Evolutionary conservation across 2,888 invertebrate species (phyloP).

Genomic region (Saturnia japonica): DNA sequence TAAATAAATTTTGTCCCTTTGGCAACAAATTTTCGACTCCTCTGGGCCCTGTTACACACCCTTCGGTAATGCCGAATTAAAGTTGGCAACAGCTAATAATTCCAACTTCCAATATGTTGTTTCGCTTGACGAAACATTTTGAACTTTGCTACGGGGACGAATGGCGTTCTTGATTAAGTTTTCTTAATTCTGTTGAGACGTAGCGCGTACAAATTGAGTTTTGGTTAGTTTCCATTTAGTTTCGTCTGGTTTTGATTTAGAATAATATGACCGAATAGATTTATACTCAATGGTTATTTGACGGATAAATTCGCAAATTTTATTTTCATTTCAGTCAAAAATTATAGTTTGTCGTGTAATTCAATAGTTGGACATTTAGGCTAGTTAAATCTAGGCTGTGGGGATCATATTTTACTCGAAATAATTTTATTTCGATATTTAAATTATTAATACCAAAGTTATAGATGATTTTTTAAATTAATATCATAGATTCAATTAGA

Average conservation of each 20-base stretch:
- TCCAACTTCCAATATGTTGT: slow-evolving; percentile 56
- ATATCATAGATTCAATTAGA: too few relatives aligned
- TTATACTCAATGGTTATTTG: neutral
- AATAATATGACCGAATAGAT: neutral
- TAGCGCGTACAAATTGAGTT: slow-evolving; percentile 12
- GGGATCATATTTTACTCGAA: too few relatives aligned
- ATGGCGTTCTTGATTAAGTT: slow-evolving; percentile 35
- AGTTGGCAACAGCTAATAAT: slow-evolving; percentile 53
- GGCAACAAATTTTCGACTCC: slow-evolving; percentile 60
- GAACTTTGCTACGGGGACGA: slow-evolving; percentile 10
- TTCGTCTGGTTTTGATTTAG: neutral
- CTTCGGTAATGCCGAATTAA: slow-evolving; percentile 55
- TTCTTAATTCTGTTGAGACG: slow-evolving; percentile 38
- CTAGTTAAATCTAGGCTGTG: too few relatives aligned
- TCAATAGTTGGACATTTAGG: too few relatives aligned
- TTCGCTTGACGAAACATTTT: slow-evolving; percentile 38
- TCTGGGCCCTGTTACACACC: slow-evolving; percentile 54
- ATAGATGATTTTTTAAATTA: too few relatives aligned
- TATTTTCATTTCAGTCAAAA: too few relatives aligned
- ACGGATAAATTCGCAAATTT: too few relatives aligned
- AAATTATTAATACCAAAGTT: too few relatives aligned
- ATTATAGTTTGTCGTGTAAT: too few relatives aligned
- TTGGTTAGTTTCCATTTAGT: slow-evolving; percentile 10
- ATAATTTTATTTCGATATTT: too few relatives aligned
- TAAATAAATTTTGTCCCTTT: slow-evolving; percentile 48